Base-by-base conservation (phyloP, 2,888 invertebrate species). In the Tiliacea citrago region DNA sequence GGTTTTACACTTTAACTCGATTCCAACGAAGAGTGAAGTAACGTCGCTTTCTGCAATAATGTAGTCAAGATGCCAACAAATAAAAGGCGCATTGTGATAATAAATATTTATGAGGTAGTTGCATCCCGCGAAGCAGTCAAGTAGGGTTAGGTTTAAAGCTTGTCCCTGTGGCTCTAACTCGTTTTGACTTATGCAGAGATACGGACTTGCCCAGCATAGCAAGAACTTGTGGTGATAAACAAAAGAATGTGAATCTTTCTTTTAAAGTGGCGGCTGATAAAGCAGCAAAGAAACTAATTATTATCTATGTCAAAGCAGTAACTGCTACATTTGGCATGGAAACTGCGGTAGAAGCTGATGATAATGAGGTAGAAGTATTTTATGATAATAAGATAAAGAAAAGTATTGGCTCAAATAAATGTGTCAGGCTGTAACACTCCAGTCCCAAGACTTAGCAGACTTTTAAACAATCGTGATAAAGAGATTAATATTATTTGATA, bases 101-200 rank as follows among this genome's bases (percentile, higher is more conserved):
- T 65, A 68, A 66, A 82, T 82, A 72, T 82, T 74, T 82, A 82
- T 78, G 74, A 82, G 75, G 55, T 10, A 66, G 67, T 68, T 63
- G 63, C 57, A 71, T 78, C 71, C 65, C 45, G 69, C 39, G n/a
- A 63, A 35, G 81, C 60, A 57, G 72, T 77, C 70, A 71, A 66
- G 77, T 57, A 45, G 42, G 68, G 66, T 77, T 68, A 66, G 53
- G 18, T 49, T 69, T 63, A 68, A 71, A n/a, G 29, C 63, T 55
- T 49, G 70, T 75, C 42, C 3, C n/a, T 55, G 55, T 35, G 29
- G 75, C 21, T 29, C 13, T 70, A 68, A 79, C 67, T 80, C 55
- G 63, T 75, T 70, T 55, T 63, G 67, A 75, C 58, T 70, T 63
- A 66, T 61, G 12, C 55, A 39, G 61, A 66, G 45, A 57, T 72